Evolutionary conservation across 2,113 vertebrate species (phyloP).

Genomic region (Osmerus eperlanus): DNA sequence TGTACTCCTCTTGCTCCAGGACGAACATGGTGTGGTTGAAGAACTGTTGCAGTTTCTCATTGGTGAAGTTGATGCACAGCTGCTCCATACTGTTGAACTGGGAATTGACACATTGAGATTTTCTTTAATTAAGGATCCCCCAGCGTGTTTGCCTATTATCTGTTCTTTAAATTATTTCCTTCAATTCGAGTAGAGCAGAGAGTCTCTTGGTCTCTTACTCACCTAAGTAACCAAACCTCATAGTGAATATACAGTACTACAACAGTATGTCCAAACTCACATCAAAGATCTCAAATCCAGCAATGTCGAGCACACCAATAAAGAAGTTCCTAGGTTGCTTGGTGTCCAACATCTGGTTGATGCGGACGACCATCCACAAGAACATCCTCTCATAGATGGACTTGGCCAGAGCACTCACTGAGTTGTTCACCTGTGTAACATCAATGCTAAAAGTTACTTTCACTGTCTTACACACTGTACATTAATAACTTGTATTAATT

Average conservation of each 20-base stretch:
- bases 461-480: not conserved
- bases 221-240: not conserved
- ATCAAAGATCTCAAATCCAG: constrained; percentile 66
- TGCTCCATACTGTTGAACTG: constrained; percentile 81
- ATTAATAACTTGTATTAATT: not conserved
- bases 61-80: constrained; percentile 81
- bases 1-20: constrained; percentile 82
- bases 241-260: constrained; percentile 73
- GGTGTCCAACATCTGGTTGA: constrained; percentile 63
- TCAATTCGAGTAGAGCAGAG: too few relatives aligned
- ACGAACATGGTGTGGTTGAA: constrained; percentile 90
- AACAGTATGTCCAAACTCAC: constrained; percentile 72
- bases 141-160: not conserved
- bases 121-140: not conserved
- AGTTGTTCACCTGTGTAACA: constrained; percentile 73
- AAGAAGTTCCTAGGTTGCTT: constrained; percentile 58
- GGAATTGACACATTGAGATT: constrained; percentile 3
- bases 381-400: constrained; percentile 86
- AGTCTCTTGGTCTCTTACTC: too few relatives aligned
- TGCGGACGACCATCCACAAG: constrained; percentile 79
- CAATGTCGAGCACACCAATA: constrained; percentile 63
- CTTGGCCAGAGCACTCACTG: constrained; percentile 80
- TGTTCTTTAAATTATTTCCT: not conserved
- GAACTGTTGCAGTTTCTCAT: constrained; percentile 86
- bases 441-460: not conserved